Evolutionary conservation across 1,140 invertebrate genomes (phyloP), one percentile per base, ranked within the genome.

Genomic region (Calephelis nemesis): DNA sequence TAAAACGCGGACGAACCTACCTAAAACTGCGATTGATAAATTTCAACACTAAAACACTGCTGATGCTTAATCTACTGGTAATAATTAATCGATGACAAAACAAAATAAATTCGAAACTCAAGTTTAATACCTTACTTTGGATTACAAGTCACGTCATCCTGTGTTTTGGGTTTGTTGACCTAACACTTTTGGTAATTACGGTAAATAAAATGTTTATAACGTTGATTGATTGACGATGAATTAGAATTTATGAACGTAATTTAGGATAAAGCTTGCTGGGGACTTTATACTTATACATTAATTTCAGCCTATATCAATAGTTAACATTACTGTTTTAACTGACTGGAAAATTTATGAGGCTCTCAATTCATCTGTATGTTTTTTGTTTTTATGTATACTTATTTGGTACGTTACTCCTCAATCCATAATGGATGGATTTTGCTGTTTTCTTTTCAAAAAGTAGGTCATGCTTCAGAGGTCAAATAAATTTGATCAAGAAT

Each of bases 131-230:
- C 15, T 19, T 58, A 30, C 54, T 58, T 58, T 58, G 15, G 54
- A 12, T 7, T 58, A 58, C 15, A 58, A 58, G 54, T 58, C 54
- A 58, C 54, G 54, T 58, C 30, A 58, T 58, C 30, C 30, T 58
- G 54, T 58, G 54, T 58, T 58, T 39, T 7, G 19, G 11, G 54
- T 58, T 58, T 58, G 12, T 58, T 58, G 54, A 58, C 54, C 54
- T 10, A 39, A 58, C 54, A 58, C 54, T 30, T 58, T 58, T 30
- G 30, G 54, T 39, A 40, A 60, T 60, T 60, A 60, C 30, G 39
- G 39, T 60, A 60, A 60, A 60, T 60, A 60, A 60, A 60, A 60
- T 12, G 54, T 58, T 58, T 40, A n/a, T 60, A 60, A 40, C 12
- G 54, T 39, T 40, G 54, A 60, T 40, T 60, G 54, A 60, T 60